Evolutionary conservation across 2,797 vertebrate genomes (phyloP), one percentile per base, ranked within the genome.

Genomic region (Characodon lateralis): DNA sequence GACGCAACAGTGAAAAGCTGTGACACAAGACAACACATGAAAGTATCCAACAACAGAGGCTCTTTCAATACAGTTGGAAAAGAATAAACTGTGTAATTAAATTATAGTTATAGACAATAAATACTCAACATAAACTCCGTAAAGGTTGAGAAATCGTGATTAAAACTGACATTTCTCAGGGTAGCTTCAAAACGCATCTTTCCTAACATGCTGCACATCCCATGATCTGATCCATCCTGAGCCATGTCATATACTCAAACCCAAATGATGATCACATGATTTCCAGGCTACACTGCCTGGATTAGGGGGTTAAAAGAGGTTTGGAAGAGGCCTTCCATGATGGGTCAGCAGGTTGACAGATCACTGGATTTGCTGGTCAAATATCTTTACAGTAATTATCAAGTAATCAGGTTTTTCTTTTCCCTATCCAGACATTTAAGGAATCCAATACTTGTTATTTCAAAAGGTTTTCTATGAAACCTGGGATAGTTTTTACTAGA

Each of bases 121-220:
- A 61, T 20, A 55, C 16, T 39, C 12, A 14, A 12, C 66, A 46
- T 22, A 7, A 71, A 48, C 58, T 61, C 50, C 51, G 53, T 24
- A 48, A 31, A 50, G 22, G 26, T 22, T 72, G 35, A 2, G 20
- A 70, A 79, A 50, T 55, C 24, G 69, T 76, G 71, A 88, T 81
- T 31, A 16, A 48, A 81, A 43, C 22, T 73, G 79, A 85, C 81
- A 72, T 39, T 61, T 83, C 89, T 83, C 69, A 82, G 22, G 65
- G 71, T 61, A 50, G 85, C 84, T 91, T 92, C 81, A 93, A 91
- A 91, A 88, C 55, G 41, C 71, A 28, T 72, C 26, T 22, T 6
- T 53, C 7, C 53, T 61, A 72, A 84, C 78, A 77, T 74, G 68
- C 65, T 53, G 71, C 75, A 83, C 85, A 81, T 88, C 84, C 78